A percentile compares a stretch with the other conserved stretches of the same genome.
Evolutionary conservation across 2,113 vertebrate species (phyloP).

Genomic region (Dromas ardeola): DNA sequence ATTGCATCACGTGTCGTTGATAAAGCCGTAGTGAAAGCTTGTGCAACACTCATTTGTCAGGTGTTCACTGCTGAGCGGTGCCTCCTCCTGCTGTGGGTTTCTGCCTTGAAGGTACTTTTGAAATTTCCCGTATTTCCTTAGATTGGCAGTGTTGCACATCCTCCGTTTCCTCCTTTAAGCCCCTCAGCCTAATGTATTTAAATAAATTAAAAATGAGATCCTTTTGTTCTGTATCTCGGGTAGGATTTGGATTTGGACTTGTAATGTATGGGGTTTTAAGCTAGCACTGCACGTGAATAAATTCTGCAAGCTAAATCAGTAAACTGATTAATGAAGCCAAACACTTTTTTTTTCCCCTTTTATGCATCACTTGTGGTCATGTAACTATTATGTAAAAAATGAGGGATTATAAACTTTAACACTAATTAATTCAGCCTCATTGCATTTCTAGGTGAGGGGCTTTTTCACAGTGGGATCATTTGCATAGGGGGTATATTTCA

Average conservation of each 20-base stretch:
- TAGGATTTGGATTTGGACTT: neutral
- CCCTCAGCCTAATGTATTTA: neutral
- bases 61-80: neutral
- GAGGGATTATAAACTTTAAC: slow-evolving; percentile 49
- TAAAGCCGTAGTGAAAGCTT: neutral
- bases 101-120: neutral
- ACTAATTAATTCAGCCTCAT: slow-evolving; percentile 52
- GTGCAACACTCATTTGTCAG: neutral
- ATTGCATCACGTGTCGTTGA: neutral
- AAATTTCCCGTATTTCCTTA: neutral
- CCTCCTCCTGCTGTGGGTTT: neutral
- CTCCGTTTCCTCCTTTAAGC: neutral
- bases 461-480: neutral
- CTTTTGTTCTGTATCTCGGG: neutral
- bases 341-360: neutral
- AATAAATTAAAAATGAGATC: neutral
- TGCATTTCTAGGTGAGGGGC: neutral
- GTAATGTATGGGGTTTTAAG: neutral
- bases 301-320: slow-evolving; percentile 6
- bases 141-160: neutral
- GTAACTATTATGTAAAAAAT: slow-evolving; percentile 48
- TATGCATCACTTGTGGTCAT: slow-evolving; percentile 28
- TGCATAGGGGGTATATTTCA: neutral
- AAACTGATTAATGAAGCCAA: slow-evolving; percentile 40
- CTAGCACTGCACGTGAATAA: neutral